Conservation (phyloP, 2,113 vertebrate species). For the Nannospalax galili region DNA sequence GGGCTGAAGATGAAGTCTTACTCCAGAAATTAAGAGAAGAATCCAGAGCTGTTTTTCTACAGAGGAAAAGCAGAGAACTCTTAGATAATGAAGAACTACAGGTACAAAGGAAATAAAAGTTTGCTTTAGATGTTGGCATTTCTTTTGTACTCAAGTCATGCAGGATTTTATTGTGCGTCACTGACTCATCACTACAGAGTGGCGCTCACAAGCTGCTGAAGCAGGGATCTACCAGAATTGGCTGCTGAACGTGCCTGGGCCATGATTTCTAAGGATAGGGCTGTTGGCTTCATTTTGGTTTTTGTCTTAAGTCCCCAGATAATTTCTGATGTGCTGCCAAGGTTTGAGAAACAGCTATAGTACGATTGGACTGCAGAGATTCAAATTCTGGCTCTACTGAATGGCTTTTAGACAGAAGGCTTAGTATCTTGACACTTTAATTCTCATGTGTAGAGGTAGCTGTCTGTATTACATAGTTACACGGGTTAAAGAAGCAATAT, state of each 20-base stretch:
- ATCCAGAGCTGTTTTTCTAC: conserved; percentile 97
- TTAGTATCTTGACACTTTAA: neutral
- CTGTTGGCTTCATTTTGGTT: neutral
- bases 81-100: conserved; percentile 98
- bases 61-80: conserved; percentile 97
- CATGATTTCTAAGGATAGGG: neutral
- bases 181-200: neutral
- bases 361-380: neutral
- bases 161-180: neutral
- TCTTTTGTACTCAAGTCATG: neutral
- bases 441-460: neutral
- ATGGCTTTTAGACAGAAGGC: neutral
- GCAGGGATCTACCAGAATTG: neutral
- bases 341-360: neutral
- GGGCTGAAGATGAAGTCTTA: conserved; percentile 97
- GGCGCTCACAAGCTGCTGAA: neutral
- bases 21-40: conserved; percentile 98
- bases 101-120: conserved; percentile 82
- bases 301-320: neutral
- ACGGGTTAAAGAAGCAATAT: conserved; percentile 49
- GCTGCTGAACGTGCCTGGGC: neutral
- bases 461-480: neutral
- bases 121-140: conserved; percentile 38
- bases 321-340: neutral
- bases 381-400: neutral